Base-by-base conservation (phyloP, 2,888 invertebrate species). In the Tenthredo notha region DNA sequence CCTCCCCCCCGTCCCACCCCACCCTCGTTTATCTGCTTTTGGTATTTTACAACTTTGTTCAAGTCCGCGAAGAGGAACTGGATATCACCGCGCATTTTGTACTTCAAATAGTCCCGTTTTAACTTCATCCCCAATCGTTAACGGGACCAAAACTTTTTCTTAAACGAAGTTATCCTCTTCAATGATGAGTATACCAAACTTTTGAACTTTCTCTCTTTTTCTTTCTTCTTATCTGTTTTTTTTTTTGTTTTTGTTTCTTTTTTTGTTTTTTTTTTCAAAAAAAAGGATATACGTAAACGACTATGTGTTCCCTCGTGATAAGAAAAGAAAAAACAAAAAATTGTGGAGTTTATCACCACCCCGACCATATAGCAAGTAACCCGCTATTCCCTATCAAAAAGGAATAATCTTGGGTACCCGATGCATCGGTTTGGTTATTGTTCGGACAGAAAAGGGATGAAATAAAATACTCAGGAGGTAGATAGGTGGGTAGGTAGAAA, bases 21-120 rank as follows among this genome's bases (percentile, higher is more conserved):
- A n/a, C n/a, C 61, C 80, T 58, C 80, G 80, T 61, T 80, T 80
- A 80, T 80, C 80, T 80, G 80, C 80, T 80, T 80, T 80, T 80
- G 80, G 37, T 61, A 80, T 80, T 80, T 80, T 58, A 80, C 80
- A 80, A 80, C 80, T 80, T 80, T 80, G 58, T 61, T 61, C 21
- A 80, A 80, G 80, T 80, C 80, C 54, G n/a, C 10, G 37, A 2
- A 2, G 29, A 80, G 61, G 50, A 40, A 80, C 80, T 61, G 15
- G 61, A 61, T 80, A 58, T 61, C 58, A 58, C 37, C 37, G 54
- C 37, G 33, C 43, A 40, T 80, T 80, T 80, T 29, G 77, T 80
- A 74, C 77, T 77, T 29, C 47, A 50, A 77, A 77, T 77, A 47
- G 77, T 77, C 77, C n/a, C 77, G 77, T 77, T 77, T 77, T 77